Evolutionary conservation across 2,797 vertebrate species (phyloP).

Genomic region (Falco novaeseelandiae): DNA sequence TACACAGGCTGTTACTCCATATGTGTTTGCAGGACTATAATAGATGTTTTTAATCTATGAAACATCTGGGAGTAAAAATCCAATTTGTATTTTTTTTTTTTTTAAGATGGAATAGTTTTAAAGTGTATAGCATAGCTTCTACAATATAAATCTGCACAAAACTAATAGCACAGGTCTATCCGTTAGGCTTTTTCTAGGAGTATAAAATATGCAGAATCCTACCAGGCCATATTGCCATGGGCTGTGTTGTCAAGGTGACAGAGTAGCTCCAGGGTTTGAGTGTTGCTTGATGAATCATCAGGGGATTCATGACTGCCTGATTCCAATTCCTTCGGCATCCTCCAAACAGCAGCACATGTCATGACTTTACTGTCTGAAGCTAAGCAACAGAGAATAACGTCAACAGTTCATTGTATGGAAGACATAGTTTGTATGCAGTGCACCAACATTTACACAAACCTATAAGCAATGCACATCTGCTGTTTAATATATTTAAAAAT

Average conservation of each 20-base stretch:
- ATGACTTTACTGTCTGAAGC: slow-evolving; percentile 92
- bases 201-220: slow-evolving; percentile 80
- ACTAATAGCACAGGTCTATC: slow-evolving; percentile 43
- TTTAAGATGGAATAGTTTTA: not conserved
- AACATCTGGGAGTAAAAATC: slow-evolving; percentile 4
- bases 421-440: slow-evolving; percentile 28
- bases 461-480: slow-evolving; percentile 49
- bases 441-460: slow-evolving; percentile 45
- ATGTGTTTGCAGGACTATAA: not conserved
- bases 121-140: not conserved
- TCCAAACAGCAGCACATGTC: slow-evolving; percentile 93
- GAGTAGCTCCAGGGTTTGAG: slow-evolving; percentile 95
- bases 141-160: slow-evolving; percentile 33
- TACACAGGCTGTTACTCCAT: not conserved
- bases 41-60: not conserved
- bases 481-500: slow-evolving; percentile 62
- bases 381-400: slow-evolving; percentile 76
- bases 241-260: slow-evolving; percentile 93
- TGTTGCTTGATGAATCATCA: slow-evolving; percentile 93
- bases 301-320: slow-evolving; percentile 93
- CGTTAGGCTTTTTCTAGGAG: slow-evolving; percentile 28
- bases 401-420: slow-evolving; percentile 66
- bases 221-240: slow-evolving; percentile 92
- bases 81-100: not conserved
- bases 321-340: slow-evolving; percentile 95